Evolutionary conservation across 2,113 vertebrate species (phyloP), one percentile per base, ranked within the genome.

Genomic region (Aptenodytes patagonicus): DNA sequence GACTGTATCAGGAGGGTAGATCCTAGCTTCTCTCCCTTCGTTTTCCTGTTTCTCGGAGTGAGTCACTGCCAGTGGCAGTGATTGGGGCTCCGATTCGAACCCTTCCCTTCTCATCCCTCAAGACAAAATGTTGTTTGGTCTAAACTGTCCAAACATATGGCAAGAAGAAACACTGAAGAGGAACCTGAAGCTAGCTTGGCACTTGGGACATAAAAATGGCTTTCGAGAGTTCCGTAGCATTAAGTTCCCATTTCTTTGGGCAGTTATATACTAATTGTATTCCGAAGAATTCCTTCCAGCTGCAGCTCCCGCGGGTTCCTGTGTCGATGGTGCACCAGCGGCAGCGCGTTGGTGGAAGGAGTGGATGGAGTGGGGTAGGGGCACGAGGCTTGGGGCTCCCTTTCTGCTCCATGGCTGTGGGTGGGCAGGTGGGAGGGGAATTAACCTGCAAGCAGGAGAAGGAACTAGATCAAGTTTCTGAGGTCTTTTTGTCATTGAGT

Each of bases 241-340:
- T 7, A 26, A 77, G 93, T 96, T 96, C 96, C 79, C 42, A 0
- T 91, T 97, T 90, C 49, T 75, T 22, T 25, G 68, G 28, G 76
- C 54, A 0, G 8, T 54, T 31, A 0, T 5, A 2, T 28, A 12
- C 34, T 11, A 13, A 4, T 5, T 7, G 11, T 13, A 2, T 77
- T 73, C 46, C 1, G 5, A 17, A 18, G 72, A 70, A 69, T 66
- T 75, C 91, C 70, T 14, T 61, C 57, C 44, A 32, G 51, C 69
- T 25, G 68, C 71, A 14, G 62, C 52, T 32, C 20, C 1, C 0
- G 1, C 10, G 18, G n/a, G 11, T 36, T 69, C 44, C n/a, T 0
- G 1, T 5, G 25, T 17, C 6, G 4, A 11, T 28, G 76, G 22
- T 9, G 73, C 13, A 11, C 54, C 14, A 7, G 42, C 0, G 2